Evolutionary conservation across 2,888 invertebrate species (phyloP).

Genomic region (Palloptera scutellata): DNA sequence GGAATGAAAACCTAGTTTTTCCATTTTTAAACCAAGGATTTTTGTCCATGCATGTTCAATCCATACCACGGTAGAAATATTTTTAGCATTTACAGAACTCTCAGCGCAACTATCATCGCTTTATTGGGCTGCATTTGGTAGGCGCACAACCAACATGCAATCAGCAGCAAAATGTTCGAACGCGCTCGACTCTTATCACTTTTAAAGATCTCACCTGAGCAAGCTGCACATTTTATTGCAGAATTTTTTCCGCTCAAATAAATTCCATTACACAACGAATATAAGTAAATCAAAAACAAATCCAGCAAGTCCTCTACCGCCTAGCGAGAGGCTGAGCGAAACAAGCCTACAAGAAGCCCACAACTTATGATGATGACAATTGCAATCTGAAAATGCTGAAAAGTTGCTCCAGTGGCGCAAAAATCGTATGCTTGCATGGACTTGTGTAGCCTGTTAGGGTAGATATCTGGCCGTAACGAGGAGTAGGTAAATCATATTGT

Average conservation of each 20-base stretch:
- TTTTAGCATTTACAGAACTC: slow-evolving; percentile 9
- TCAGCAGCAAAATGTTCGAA: slow-evolving; percentile 1
- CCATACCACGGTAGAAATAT: background rate
- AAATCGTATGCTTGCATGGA: background rate
- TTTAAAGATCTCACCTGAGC: slow-evolving; percentile 56
- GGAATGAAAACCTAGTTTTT: no score
- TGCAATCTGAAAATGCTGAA: slow-evolving; percentile 1
- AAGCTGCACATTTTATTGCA: slow-evolving; percentile 49
- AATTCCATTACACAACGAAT: no score
- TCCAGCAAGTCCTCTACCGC: no score
- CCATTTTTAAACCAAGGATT: no score
- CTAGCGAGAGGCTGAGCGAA: no score
- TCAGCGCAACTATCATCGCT: no score
- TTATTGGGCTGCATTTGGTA: no score
- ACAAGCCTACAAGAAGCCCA: background rate
- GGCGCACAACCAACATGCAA: background rate
- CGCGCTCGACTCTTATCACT: slow-evolving; percentile 46
- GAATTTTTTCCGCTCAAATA: background rate
- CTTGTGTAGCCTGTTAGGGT: no score
- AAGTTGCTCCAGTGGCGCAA: background rate
- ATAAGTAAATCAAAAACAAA: no score
- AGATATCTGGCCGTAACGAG: no score
- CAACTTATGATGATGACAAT: slow-evolving; percentile 1
- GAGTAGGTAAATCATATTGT: no score
- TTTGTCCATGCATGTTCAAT: no score